Conservation (phyloP, 2,888 invertebrate species). For the Lepidonotus clava region DNA sequence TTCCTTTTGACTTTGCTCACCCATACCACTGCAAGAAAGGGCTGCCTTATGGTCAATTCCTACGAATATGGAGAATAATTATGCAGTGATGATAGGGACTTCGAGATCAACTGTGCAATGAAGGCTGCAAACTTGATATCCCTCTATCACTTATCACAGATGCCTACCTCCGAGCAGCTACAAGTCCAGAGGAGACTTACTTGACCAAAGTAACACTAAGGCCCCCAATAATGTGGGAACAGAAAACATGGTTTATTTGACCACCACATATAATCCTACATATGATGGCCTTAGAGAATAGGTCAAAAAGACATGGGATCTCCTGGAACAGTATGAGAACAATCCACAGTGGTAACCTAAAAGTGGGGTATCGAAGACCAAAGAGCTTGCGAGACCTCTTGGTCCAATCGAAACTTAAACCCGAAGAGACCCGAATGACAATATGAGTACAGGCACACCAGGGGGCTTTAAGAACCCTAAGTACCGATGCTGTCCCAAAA, state of each 20-base stretch:
- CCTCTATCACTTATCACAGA: no score
- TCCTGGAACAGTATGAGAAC: not conserved
- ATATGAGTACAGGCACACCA: not conserved
- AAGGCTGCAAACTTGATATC: not conserved
- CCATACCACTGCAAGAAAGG: no score
- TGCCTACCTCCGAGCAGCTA: no score
- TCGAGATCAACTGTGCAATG: not conserved
- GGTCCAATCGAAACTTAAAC: not conserved
- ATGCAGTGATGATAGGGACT: not conserved
- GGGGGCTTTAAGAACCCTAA: not conserved
- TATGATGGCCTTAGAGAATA: no score
- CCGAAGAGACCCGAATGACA: not conserved
- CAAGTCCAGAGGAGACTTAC: not conserved
- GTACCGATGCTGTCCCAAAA: not conserved
- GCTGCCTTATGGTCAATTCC: no score
- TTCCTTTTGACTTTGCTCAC: no score
- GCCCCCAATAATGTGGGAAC: no score
- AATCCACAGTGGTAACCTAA: no score
- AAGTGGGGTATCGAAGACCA: no score
- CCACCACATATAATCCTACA: not conserved
- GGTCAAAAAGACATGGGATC: not conserved
- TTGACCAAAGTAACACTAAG: not conserved
- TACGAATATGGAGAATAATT: no score
- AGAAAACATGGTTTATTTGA: no score
- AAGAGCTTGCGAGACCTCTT: no score